Conservation (phyloP, 37 sponge, comb jelly and placozoan genomes). For the Cladorhizidae sp. region DNA sequence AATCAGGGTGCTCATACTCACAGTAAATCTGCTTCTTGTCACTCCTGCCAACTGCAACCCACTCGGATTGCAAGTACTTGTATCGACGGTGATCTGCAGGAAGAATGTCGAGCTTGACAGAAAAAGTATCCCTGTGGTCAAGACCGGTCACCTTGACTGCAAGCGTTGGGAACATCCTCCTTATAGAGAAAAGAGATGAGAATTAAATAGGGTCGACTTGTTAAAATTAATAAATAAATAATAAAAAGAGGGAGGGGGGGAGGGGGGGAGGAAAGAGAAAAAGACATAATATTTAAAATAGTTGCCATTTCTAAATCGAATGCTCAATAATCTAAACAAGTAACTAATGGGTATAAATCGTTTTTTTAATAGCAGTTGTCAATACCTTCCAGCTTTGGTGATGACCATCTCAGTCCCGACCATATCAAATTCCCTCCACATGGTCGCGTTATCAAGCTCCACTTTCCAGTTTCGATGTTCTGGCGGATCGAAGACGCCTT, state of each 20-base stretch:
- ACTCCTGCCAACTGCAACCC: constrained; percentile 80
- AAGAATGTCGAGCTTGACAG: constrained; percentile 48
- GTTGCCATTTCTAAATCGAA: no score
- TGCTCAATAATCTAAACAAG: no score
- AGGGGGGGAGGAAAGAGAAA: no score
- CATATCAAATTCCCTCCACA: constrained; percentile 77
- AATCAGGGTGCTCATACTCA: constrained; percentile 73
- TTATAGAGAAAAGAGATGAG: constrained; percentile 27
- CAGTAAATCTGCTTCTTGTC: constrained; percentile 48
- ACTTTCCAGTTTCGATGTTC: constrained; percentile 38
- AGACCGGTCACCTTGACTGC: constrained; percentile 64
- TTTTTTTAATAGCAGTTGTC: no score
- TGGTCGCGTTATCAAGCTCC: constrained; percentile 53
- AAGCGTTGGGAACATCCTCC: constrained; percentile 85
- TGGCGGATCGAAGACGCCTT: no score
- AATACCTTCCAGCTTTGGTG: constrained; percentile 78
- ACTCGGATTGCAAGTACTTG: constrained; percentile 78
- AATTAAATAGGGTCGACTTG: background rate
- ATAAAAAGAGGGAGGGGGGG: no score
- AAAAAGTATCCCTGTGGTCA: constrained; percentile 63
- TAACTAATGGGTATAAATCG: no score
- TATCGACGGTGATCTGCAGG: constrained; percentile 81
- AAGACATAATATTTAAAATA: no score
- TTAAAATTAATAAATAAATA: no score
- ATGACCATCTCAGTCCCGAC: constrained; percentile 95